Evolutionary conservation across 2,113 vertebrate genomes (phyloP).

Genomic region (Galbula dea): DNA sequence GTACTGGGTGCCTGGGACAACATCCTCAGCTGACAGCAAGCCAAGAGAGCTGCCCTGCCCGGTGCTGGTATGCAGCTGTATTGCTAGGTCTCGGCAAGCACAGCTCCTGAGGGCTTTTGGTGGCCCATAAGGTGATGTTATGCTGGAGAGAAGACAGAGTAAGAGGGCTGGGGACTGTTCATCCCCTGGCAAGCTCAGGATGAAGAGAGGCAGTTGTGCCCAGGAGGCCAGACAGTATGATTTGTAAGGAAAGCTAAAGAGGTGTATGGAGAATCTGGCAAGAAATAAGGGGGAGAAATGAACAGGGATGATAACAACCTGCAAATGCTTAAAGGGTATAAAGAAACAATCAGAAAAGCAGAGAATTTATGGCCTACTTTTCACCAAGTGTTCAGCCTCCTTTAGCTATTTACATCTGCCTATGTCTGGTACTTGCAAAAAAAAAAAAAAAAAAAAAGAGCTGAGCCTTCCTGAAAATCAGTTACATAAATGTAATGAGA

Average conservation of each 20-base stretch:
- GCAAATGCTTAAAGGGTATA: background rate
- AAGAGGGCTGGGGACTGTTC: background rate
- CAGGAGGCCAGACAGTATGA: background rate
- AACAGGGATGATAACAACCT: background rate
- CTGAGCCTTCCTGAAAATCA: background rate
- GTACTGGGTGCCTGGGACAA: background rate
- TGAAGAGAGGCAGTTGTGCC: background rate
- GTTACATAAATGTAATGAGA: background rate
- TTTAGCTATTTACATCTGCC: background rate
- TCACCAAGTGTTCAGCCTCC: background rate
- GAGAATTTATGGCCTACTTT: background rate
- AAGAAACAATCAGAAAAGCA: background rate
- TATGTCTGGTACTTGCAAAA: background rate
- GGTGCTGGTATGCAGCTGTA: accelerated
- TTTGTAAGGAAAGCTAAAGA: background rate
- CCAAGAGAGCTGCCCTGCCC: background rate
- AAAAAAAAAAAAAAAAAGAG: background rate
- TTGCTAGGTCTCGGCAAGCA: background rate
- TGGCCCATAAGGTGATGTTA: background rate
- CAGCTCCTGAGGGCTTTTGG: background rate
- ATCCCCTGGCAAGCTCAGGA: background rate
- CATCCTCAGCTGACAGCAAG: accelerated
- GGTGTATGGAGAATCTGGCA: background rate
- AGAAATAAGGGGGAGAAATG: background rate
- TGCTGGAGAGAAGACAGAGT: background rate